Conservation (phyloP, 2,888 invertebrate species). For the Sclerodermus sp. region DNA sequence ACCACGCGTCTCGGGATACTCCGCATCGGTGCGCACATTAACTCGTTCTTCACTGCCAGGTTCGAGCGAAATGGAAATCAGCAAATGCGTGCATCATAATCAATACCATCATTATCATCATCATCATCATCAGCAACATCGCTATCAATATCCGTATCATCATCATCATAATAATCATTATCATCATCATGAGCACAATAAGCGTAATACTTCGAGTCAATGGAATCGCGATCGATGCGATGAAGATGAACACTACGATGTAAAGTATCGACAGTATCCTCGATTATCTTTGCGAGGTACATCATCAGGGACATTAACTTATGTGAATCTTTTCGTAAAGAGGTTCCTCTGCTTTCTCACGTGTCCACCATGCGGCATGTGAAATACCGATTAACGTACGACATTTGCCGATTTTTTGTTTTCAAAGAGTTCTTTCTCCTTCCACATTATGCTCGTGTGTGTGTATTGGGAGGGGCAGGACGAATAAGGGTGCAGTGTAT, state of each 20-base stretch:
- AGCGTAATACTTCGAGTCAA: constrained; percentile 10
- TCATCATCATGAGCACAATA: constrained; percentile 10
- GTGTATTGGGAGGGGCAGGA: constrained; percentile 7
- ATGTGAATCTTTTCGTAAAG: constrained; percentile 46
- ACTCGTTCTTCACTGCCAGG: constrained; percentile 46
- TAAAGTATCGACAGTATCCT: constrained; percentile 28
- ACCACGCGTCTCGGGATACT: constrained; percentile 33
- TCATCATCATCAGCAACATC: constrained; percentile 9
- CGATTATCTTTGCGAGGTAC: constrained; percentile 30
- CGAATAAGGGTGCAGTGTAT: constrained; percentile 14
- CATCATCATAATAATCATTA: constrained; percentile 16
- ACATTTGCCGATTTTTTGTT: not conserved
- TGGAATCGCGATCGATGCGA: constrained; percentile 22
- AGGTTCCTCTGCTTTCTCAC: constrained; percentile 47
- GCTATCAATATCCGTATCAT: constrained; percentile 10
- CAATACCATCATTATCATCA: constrained; percentile 28
- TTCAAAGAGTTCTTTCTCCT: constrained; percentile 8
- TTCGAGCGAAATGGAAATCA: constrained; percentile 37
- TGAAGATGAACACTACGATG: constrained; percentile 25
- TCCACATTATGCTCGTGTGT: constrained; percentile 9
- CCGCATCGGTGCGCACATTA: constrained; percentile 32
- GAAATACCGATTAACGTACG: not conserved
- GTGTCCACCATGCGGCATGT: constrained; percentile 30
- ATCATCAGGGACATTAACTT: constrained; percentile 29
- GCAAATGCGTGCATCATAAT: constrained; percentile 39